Conservation (phyloP, 2,797 vertebrate species). For the Channa striata region DNA sequence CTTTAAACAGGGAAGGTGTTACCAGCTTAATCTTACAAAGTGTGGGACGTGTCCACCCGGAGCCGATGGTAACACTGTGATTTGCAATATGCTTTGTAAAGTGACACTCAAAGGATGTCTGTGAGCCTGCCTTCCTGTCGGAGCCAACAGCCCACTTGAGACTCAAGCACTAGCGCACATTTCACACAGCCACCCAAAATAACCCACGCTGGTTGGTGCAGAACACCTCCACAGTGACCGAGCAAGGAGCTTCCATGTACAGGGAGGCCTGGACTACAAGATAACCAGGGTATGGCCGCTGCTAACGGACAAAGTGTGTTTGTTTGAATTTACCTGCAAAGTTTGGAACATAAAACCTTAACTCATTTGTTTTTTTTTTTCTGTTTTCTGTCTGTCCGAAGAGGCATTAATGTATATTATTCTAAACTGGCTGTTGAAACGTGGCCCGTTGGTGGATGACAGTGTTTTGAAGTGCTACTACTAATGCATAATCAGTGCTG, state of each 20-base stretch:
- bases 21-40: constrained; percentile 50
- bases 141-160: constrained; percentile 73
- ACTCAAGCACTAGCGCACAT: constrained; percentile 76
- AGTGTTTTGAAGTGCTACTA: constrained; percentile 63
- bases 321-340: constrained; percentile 22
- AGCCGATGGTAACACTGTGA: constrained; percentile 39
- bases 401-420: constrained; percentile 25
- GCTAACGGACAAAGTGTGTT: background rate
- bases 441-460: constrained; percentile 31
- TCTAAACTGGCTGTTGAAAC: constrained; percentile 36
- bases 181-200: constrained; percentile 74
- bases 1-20: constrained; percentile 30
- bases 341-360: constrained; percentile 21
- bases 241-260: constrained; percentile 45
- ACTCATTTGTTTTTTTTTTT: constrained; percentile 11
- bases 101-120: constrained; percentile 73
- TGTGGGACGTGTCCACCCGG: constrained; percentile 51
- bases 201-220: constrained; percentile 50
- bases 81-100: constrained; percentile 69
- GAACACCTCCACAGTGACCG: constrained; percentile 26
- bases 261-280: constrained; percentile 3
- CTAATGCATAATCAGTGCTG: constrained; percentile 57
- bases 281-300: constrained; percentile 11
- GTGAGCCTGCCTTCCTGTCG: constrained; percentile 73
- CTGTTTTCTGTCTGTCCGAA: constrained; percentile 13